Conservation (phyloP, 2,797 vertebrate species). For the Tachyglossus aculeatus region DNA sequence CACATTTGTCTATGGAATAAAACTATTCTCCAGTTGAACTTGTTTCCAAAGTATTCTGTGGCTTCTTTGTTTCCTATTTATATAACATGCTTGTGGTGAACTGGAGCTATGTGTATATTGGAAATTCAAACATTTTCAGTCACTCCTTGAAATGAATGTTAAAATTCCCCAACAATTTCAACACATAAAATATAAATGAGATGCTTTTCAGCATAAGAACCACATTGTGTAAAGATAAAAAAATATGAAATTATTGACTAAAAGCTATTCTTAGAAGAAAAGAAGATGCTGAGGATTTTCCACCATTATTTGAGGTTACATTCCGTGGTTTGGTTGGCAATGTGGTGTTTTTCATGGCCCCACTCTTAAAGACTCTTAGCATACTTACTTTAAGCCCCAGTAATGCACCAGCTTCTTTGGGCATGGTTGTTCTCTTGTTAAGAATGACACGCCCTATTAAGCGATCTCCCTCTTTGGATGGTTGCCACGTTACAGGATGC, state of each 20-base stretch:
- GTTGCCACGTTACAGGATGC: slow-evolving; percentile 98
- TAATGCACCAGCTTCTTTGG: slow-evolving; percentile 93
- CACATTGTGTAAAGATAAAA: background rate
- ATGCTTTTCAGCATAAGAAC: background rate
- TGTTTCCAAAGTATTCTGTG: no score
- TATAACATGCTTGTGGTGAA: no score
- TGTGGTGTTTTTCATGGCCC: background rate
- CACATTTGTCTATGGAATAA: no score
- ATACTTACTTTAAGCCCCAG: slow-evolving; percentile 92
- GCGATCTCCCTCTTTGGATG: slow-evolving; percentile 97
- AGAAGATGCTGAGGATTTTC: no score
- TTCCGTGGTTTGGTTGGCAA: background rate
- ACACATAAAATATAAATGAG: background rate
- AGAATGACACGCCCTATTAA: slow-evolving; percentile 96
- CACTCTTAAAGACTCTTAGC: background rate
- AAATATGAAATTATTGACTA: background rate
- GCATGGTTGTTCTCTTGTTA: slow-evolving; percentile 96
- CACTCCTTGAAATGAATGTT: background rate
- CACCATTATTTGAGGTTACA: background rate
- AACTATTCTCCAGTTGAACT: no score
- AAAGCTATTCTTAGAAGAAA: no score
- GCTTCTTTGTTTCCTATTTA: no score
- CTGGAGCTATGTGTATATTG: no score
- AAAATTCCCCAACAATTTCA: background rate
- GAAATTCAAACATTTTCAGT: no score